Base-by-base conservation (phyloP, 1,140 invertebrate species). In the Bombus soroeensis region DNA sequence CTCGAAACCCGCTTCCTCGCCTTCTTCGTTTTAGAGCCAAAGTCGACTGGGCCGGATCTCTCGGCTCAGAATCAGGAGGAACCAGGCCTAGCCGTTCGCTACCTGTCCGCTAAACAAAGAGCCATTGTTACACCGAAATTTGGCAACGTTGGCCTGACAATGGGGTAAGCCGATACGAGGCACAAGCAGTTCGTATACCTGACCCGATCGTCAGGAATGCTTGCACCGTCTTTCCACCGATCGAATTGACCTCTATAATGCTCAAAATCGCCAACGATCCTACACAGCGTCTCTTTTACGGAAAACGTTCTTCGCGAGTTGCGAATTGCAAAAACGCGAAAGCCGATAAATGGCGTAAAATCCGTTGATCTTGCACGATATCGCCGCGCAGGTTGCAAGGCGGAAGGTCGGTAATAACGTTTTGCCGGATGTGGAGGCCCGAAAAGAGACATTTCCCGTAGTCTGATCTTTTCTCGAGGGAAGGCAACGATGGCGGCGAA, bases 151-250 rank as follows among this genome's bases (percentile, higher is more conserved):
- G 93, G 91, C 62, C 86, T 71, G 74, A 89, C 85, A 90, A 86
- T 91, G 91, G 47, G 47, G 93, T 94, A 94, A 94, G 85, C 90
- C 89, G 92, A 94, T 93, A 93, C 78, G 9, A 82, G 87, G 79
- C 59, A 53, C 37, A 82, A 85, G 66, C 18, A 70, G 62, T 43
- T 77, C 57, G 75, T 83, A 88, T 90, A 91, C 87, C 91, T 92
- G 90, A 66, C 70, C 82, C 78, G 78, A 80, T 80, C 71, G 85
- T 18, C n/a, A 34, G 71, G 73, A 79, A 81, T 88, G 87, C 90
- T 84, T 83, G 75, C 62, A 34, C 62, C 86, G 34, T 59, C 72
- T 86, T 41, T 53, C 47, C 5, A 53, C 18, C 47, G 0, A 53
- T 22, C 47, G 18, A 22, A 22, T 53, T 22, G 1, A 1, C 18